A percentile compares a stretch with the other conserved stretches of the same genome.
These are phyloP conservation scores for Sipunculus nudus DNA, from an alignment of 2,888 invertebrate genomes.

Conservation along the genomic window DNA sequence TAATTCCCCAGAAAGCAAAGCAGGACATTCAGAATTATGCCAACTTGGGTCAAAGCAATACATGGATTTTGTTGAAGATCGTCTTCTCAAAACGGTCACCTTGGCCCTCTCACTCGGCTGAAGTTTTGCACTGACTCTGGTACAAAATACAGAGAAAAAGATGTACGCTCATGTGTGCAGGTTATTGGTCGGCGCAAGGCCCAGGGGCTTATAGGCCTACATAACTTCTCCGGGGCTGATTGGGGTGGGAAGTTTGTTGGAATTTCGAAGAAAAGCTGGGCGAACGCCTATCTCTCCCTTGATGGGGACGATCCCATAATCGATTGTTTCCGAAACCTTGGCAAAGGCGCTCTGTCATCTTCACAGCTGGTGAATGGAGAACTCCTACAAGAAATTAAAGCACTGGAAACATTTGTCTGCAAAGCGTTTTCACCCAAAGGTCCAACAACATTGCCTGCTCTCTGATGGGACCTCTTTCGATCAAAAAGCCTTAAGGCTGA, in stretches of 20 bases:
- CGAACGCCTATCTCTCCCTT: too few relatives aligned
- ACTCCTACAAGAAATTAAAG: background rate
- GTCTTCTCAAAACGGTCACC: conserved; percentile 6
- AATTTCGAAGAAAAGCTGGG: conserved; percentile 23
- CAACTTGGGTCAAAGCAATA: conserved; percentile 14
- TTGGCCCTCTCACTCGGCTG: background rate
- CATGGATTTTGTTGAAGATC: too few relatives aligned
- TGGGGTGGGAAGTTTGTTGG: conserved; percentile 26
- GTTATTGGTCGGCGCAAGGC: conserved; percentile 14
- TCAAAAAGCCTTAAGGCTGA: conserved; percentile 18
- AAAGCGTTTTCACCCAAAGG: too few relatives aligned
- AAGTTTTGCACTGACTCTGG: conserved; percentile 18
- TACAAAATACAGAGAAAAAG: conserved; percentile 15
- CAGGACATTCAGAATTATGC: conserved; percentile 7
- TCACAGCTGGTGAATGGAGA: background rate
- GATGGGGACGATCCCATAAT: conserved; percentile 2
- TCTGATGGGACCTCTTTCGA: conserved; percentile 15
- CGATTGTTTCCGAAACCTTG: conserved; percentile 1
- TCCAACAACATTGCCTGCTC: conserved; percentile 1
- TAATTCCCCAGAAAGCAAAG: conserved; percentile 2
- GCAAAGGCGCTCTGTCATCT: background rate
- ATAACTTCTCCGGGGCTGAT: conserved; percentile 21
- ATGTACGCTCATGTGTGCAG: conserved; percentile 9
- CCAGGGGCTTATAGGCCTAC: conserved; percentile 17
- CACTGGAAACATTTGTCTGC: conserved; percentile 1